A percentile compares a stretch with the other conserved stretches of the same genome.
These are phyloP conservation scores for Chionoecetes opilio DNA, from an alignment of 1,140 invertebrate genomes.

Conservation along the genomic window DNA sequence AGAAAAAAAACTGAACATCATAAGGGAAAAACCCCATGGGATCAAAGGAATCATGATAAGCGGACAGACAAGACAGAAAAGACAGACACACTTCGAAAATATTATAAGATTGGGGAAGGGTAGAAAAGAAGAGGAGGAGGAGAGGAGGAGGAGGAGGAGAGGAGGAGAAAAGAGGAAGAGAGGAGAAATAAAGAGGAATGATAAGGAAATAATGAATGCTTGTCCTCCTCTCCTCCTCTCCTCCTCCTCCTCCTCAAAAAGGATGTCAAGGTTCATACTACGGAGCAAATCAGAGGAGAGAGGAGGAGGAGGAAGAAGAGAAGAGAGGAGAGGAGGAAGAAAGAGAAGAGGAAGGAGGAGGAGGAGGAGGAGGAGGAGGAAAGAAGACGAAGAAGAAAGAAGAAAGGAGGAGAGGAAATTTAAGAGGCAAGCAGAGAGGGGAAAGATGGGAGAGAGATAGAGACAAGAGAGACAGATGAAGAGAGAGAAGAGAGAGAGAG, in stretches of 20 bases:
- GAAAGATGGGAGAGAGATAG: no score
- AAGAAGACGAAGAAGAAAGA: not conserved
- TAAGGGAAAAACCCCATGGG: no score
- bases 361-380: not conserved
- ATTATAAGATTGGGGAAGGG: no score
- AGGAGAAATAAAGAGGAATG: not conserved
- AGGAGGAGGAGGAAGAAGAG: not conserved
- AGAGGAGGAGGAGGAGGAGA: not conserved
- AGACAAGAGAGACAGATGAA: no score
- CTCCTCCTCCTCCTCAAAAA: not conserved
- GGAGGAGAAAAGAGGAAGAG: not conserved
- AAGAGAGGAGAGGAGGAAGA: not conserved
- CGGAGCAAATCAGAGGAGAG: not conserved
- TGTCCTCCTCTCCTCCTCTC: no score
- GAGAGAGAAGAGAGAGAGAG: not conserved
- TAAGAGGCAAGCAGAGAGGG: not conserved
- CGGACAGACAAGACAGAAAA: no score
- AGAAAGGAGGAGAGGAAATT: not conserved
- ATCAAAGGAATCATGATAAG: no score
- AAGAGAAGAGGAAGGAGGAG: not conserved
- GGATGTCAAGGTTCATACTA: not conserved
- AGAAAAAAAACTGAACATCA: no score
- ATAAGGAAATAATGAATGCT: no score
- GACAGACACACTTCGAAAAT: no score
- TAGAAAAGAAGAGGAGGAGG: not conserved